Base-by-base conservation (phyloP, 37 sponge, comb jelly and placozoan species). In the Spongia lamella region DNA sequence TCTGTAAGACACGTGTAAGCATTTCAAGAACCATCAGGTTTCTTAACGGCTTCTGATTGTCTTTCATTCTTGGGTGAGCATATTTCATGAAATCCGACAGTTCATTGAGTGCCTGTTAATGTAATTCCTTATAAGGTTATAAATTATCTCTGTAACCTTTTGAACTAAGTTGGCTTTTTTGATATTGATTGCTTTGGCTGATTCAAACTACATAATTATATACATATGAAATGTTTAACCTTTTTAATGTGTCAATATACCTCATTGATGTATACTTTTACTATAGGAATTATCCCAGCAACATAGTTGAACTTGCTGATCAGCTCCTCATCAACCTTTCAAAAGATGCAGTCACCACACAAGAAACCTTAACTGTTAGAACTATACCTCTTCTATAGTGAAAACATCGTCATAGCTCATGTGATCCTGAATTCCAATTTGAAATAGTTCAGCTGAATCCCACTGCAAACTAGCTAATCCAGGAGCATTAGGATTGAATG, bases 361-460 rank as follows among this genome's bases (percentile, higher is more conserved):
- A 33, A 14, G 19, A 9, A 53, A n/a, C 39, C 13, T 39, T 47
- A 19, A 13, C 51, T 51, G 43, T 22, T n/a, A 40, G 17, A 33
- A 54, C n/a, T 20, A 22, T 40, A 83, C 79, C 76, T 76, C 17
- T 36, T 83, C 58, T 9, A 83, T 31, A 9, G 84, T 75, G 25
- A 83, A 83, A 21, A 76, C 84, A 75, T 83, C 84, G 26, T 83
- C 39, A 38, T 68, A 47, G 13, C 60, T 27, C 60, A 22, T 58
- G 6, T 58, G 25, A 7, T 58, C 60, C 5, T 26, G 29, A 40
- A n/a, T 21, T 40, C 72, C 58, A 19, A 79, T 80, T 64, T 57
- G 21, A 49, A 22, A 73, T 38, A 89, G 63, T 49, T 79, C 84
- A 26, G 90, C 90, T 60, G 54, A 34, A 72, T 89, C 90, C 90